Evolutionary conservation across 2,113 vertebrate genomes (phyloP).

Genomic region (Campylomormyrus tamandua): DNA sequence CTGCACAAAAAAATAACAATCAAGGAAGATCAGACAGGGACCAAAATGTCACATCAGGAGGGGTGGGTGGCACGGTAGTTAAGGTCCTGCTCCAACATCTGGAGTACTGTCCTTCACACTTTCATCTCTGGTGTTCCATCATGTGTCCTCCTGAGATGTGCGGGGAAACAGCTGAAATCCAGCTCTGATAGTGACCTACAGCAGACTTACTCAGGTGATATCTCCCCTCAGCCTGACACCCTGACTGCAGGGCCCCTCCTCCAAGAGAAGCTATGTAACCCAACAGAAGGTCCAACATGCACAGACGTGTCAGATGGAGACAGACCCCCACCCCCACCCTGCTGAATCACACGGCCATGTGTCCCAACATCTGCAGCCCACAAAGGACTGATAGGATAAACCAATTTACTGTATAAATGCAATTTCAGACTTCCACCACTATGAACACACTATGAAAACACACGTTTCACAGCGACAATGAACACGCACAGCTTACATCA

Average conservation of each 20-base stretch:
- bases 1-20: slow-evolving; percentile 37
- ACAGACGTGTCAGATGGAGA: neutral
- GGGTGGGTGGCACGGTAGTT: neutral
- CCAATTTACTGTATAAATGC: neutral
- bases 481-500: neutral
- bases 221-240: neutral
- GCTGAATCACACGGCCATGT: neutral
- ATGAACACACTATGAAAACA: neutral
- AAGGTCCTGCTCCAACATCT: neutral
- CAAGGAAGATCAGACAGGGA: neutral
- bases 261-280: neutral
- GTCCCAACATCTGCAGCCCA: neutral
- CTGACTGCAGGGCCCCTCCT: neutral
- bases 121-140: neutral
- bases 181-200: neutral
- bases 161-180: neutral
- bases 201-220: neutral
- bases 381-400: neutral
- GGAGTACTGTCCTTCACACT: neutral
- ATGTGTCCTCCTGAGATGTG: neutral
- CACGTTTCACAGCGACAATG: neutral
- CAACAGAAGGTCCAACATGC: neutral
- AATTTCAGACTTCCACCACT: neutral
- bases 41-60: neutral
- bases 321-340: neutral